Percentiles rank a stretch among this genome's conserved stretches.
Conservation (phyloP, 92 coral and sea anemone species). For the Phenganax subtilis region DNA sequence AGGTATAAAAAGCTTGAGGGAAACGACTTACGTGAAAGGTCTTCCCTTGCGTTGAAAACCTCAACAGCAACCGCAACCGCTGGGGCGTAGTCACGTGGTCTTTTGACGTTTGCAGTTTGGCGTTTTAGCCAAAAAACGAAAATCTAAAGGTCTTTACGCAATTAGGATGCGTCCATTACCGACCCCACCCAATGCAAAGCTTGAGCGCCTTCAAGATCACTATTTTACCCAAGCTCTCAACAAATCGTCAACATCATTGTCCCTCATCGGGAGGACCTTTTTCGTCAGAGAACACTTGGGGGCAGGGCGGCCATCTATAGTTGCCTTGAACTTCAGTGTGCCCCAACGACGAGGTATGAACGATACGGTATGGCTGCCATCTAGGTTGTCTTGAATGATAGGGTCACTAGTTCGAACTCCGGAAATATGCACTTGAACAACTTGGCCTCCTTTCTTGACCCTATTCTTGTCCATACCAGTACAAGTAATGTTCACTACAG, state of each 20-base stretch:
- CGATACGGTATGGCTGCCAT: conserved; percentile 11
- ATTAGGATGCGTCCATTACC: background rate
- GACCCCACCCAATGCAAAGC: background rate
- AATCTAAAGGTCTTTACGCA: no score
- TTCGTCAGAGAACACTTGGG: conserved; percentile 21
- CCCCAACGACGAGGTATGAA: conserved; percentile 2
- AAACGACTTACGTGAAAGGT: no score
- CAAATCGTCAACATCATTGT: background rate
- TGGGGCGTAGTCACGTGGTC: no score
- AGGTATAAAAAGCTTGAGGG: no score
- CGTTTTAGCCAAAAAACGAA: no score
- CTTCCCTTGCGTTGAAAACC: no score
- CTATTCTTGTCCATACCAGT: background rate
- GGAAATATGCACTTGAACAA: background rate
- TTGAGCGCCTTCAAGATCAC: no score
- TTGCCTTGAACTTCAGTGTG: conserved; percentile 16
- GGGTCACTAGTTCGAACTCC: background rate
- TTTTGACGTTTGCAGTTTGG: no score
- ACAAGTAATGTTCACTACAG: conserved; percentile 9
- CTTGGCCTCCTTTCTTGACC: background rate
- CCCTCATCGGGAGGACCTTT: background rate
- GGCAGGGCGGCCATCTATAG: conserved; percentile 2
- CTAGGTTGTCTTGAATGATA: conserved; percentile 11
- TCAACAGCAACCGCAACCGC: no score
- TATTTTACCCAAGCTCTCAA: no score